A percentile compares a stretch with the other conserved stretches of the same genome.
Evolutionary conservation across 2,797 vertebrate genomes (phyloP).

Genomic region (Rhinoraja longicauda): DNA sequence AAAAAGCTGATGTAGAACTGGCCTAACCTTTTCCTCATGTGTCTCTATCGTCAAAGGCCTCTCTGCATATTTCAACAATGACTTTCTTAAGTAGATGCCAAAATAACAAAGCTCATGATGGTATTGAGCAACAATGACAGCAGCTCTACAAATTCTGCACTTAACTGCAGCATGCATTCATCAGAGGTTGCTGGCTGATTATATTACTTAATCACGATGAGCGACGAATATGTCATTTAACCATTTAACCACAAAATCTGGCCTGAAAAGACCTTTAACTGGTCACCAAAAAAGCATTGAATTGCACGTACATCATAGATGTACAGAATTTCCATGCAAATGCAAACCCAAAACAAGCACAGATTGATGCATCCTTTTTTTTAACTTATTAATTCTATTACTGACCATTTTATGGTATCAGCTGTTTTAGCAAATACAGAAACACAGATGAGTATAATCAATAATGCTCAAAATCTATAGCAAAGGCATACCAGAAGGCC

Average conservation of each 20-base stretch:
- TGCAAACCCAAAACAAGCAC: neutral
- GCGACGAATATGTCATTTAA: no score
- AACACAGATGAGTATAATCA: neutral
- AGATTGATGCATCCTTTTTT: neutral
- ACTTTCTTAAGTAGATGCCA: no score
- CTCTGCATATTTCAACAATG: no score
- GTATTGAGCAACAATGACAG: no score
- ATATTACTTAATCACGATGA: no score
- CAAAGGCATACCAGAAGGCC: neutral
- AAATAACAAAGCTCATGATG: no score
- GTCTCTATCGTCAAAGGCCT: no score
- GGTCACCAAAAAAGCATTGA: neutral
- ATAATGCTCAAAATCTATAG: neutral
- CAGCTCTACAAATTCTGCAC: no score
- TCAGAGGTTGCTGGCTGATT: no score
- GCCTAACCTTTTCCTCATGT: no score
- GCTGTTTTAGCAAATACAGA: neutral
- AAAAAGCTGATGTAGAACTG: no score
- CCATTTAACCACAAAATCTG: neutral
- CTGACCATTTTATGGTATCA: neutral
- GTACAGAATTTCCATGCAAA: neutral
- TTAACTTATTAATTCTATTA: neutral
- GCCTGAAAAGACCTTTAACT: neutral
- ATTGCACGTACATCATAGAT: neutral
- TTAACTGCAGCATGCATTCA: no score